Evolutionary conservation across 2,797 vertebrate genomes (phyloP).

Genomic region (Euphonia xanthogaster): DNA sequence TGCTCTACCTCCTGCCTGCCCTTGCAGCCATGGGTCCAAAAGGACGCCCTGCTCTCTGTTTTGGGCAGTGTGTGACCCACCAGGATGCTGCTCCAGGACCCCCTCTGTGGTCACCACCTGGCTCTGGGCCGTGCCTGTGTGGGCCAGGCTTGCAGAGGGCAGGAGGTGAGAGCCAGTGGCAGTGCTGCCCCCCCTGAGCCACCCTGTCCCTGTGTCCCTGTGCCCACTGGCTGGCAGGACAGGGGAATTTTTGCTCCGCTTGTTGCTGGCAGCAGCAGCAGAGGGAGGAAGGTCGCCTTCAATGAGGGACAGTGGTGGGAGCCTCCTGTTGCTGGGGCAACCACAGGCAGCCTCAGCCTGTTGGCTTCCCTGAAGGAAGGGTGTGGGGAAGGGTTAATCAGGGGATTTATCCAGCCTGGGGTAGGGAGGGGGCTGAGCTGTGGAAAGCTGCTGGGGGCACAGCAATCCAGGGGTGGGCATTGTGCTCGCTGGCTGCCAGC

Average conservation of each 20-base stretch:
- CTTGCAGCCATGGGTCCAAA: not conserved
- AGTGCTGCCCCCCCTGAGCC: fast-evolving
- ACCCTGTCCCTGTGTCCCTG: not conserved
- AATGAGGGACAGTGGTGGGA: not conserved
- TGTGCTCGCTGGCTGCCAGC: not conserved
- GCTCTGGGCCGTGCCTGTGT: not conserved
- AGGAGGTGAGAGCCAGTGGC: fast-evolving
- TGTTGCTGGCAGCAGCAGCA: conserved; percentile 58
- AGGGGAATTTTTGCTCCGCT: conserved; percentile 63
- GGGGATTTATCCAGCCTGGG: not conserved
- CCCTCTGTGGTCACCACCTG: fast-evolving
- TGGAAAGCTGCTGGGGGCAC: not conserved
- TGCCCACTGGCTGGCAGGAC: not conserved
- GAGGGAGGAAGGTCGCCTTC: conserved; percentile 21
- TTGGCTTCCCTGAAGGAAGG: not conserved
- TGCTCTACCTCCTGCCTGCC: not conserved
- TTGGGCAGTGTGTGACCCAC: not conserved
- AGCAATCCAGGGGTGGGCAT: not conserved
- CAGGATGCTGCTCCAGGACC: fast-evolving
- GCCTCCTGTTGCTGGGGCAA: conserved; percentile 61
- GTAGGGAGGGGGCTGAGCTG: not conserved
- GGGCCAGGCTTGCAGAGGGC: not conserved
- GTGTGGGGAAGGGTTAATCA: not conserved
- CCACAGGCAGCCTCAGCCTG: not conserved
- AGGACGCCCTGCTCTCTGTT: not conserved